phyloP scores from a whole-genome alignment of 2,113 vertebrate genomes.

The Larimichthys crocea region DNA sequence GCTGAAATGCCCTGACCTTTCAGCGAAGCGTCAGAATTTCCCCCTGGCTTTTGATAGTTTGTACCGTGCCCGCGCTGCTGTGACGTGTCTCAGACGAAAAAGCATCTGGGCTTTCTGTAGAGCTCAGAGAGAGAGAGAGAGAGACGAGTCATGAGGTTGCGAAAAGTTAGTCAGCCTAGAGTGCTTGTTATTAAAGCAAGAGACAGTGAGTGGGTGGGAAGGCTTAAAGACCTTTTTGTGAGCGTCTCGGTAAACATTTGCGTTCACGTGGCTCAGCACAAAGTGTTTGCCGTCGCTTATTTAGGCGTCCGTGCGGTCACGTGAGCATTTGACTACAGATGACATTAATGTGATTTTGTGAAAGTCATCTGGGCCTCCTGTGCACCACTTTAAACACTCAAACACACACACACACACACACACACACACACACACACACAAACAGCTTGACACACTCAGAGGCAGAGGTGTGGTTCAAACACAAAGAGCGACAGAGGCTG shows the following conservation, averaged over 20 bases:
- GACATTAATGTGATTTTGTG: conserved; percentile 54
- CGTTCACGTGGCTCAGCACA: conserved; percentile 2
- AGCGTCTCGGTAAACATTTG: conserved; percentile 25
- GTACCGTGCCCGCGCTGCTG: conserved; percentile 31
- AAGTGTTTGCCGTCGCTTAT: conserved; percentile 42
- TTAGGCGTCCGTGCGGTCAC: background rate
- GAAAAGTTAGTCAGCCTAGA: conserved; percentile 20
- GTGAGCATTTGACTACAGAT: conserved; percentile 27
- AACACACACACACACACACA: conserved; percentile 8
- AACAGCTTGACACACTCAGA: conserved; percentile 16
- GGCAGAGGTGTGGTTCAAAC: conserved; percentile 39
- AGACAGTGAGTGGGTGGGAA: conserved; percentile 13
- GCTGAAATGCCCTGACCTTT: conserved; percentile 83
- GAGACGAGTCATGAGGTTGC: conserved; percentile 10
- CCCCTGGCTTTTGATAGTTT: conserved; percentile 65
- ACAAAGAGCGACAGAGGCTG: conserved; percentile 15
- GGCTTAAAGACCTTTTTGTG: background rate
- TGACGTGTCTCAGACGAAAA: conserved; percentile 54
- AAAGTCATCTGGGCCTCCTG: conserved; percentile 73
- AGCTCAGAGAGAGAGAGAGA: background rate
- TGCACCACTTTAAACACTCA: conserved; percentile 32
- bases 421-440: background rate
- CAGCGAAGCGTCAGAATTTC: conserved; percentile 67
- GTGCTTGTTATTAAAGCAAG: conserved; percentile 38
- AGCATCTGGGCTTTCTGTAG: conserved; percentile 39